Evolutionary conservation across 2,113 vertebrate species (phyloP), one percentile per base, ranked within the genome.

Genomic region (Serilophus lunatus): DNA sequence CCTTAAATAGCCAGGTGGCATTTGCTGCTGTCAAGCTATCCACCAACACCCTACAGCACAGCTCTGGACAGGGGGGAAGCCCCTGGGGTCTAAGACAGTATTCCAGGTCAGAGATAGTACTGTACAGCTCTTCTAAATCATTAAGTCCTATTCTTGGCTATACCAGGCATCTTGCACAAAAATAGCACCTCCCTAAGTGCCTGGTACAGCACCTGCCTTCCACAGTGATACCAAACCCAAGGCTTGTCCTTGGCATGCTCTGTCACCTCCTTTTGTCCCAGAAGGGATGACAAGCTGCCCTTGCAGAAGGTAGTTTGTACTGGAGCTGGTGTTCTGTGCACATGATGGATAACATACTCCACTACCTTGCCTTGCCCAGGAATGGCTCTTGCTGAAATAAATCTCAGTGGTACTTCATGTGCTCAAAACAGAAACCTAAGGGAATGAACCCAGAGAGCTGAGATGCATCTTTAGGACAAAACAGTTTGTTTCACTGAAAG

Each of bases 31-130:
- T 44, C 53, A 76, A 57, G 26, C 23, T 50, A 14, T 14, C 49
- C 44, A 42, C 66, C 53, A 60, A 2, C 1, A 53, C 38, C 24
- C 36, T 44, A 22, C 3, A 75, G 50, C 64, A 63, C 36, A 63
- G 47, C 31, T 76, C 60, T 54, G 12, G 36, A 47, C 10, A 38
- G 2, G 1, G 17, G 22, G 15, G 23, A 57, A 59, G 77, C 25
- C 8, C 2, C 26, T 5, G 0, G 42, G 47, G 18, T 65, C 47
- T n/a, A 4, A 6, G 9, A 31, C 28, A 25, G n/a, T 8, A 49
- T 47, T 29, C 29, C 84, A 69, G 22, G 68, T 16, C 31, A 50
- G 25, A 26, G 15, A 14, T 3, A 36, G n/a, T 26, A 66, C 66
- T 65, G 2, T 12, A 35, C 2, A n/a, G 56, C 22, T 86, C 75